Conservation (phyloP, 1,140 invertebrate species). For the Trigoniulus corallinus region DNA sequence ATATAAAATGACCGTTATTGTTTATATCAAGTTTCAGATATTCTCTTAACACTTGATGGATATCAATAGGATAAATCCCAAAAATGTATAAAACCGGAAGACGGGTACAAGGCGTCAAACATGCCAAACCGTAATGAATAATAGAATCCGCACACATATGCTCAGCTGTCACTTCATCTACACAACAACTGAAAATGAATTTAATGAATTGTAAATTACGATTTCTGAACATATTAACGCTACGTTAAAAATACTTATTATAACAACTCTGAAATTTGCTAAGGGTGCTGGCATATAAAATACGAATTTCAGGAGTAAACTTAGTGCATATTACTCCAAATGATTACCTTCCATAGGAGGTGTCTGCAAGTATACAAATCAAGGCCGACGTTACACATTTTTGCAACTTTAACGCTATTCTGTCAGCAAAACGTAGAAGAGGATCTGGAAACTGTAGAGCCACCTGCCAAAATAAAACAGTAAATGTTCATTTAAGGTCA, state of each 20-base stretch:
- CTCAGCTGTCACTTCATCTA: constrained; percentile 76
- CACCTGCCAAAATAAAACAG: constrained; percentile 37
- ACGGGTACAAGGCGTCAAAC: constrained; percentile 43
- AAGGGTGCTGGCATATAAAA: background rate
- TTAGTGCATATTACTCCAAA: constrained; percentile 8
- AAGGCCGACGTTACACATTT: constrained; percentile 31
- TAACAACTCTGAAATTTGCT: background rate
- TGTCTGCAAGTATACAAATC: constrained; percentile 77
- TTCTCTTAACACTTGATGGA: constrained; percentile 9
- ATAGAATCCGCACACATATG: constrained; percentile 61
- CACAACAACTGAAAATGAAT: constrained; percentile 66
- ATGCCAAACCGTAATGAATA: constrained; percentile 80
- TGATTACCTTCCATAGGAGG: constrained; percentile 69
- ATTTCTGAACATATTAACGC: background rate
- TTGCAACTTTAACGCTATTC: constrained; percentile 46
- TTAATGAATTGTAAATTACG: background rate
- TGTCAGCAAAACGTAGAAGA: constrained; percentile 47
- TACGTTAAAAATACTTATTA: constrained; percentile 1
- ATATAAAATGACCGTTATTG: constrained; percentile 18
- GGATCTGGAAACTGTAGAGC: constrained; percentile 83
- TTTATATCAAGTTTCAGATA: constrained; percentile 3
- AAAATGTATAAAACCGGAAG: constrained; percentile 53
- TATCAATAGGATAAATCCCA: constrained; percentile 21
- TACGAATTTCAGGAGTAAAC: background rate
- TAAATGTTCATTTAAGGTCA: constrained; percentile 12